Percentiles rank a stretch among this genome's conserved stretches.
These are phyloP conservation scores for Platysternon megacephalum DNA, from an alignment of 2,113 vertebrate species.

Conservation along the genomic window DNA sequence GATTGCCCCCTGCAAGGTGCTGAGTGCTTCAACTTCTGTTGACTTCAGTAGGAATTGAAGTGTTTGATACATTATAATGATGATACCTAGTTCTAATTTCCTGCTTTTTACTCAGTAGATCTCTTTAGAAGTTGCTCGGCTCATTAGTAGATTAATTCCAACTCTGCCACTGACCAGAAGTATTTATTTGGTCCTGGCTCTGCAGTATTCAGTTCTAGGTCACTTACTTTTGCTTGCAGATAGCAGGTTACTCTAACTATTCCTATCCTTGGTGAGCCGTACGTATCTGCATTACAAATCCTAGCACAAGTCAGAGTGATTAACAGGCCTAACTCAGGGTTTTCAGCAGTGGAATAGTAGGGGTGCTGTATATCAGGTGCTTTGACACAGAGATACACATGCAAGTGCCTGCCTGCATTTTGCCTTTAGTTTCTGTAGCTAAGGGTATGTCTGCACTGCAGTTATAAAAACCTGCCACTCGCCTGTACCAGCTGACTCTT, in stretches of 20 bases:
- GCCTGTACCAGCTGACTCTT: not conserved
- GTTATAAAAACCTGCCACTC: not conserved
- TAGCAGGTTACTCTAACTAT: not conserved
- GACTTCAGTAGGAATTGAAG: not conserved
- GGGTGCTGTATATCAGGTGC: not conserved
- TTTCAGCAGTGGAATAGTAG: not conserved
- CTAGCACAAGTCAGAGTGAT: not conserved
- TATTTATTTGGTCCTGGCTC: not conserved
- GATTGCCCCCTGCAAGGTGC: not conserved
- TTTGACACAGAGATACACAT: not conserved
- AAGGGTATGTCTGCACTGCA: not conserved
- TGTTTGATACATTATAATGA: not conserved
- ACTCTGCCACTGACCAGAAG: not conserved
- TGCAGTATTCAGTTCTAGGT: not conserved
- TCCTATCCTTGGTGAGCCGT: not conserved
- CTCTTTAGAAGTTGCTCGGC: not conserved
- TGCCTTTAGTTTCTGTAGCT: not conserved
- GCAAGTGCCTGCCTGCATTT: not conserved
- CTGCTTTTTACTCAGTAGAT: not conserved
- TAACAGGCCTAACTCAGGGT: not conserved
- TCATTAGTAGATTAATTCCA: not conserved
- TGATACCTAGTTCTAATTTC: not conserved
- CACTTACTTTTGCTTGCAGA: not conserved
- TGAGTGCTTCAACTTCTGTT: not conserved
- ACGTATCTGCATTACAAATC: not conserved